A percentile compares a stretch with the other conserved stretches of the same genome.
phyloP scores from a whole-genome alignment of 2,113 vertebrate species.

The Sylvia atricapilla region DNA sequence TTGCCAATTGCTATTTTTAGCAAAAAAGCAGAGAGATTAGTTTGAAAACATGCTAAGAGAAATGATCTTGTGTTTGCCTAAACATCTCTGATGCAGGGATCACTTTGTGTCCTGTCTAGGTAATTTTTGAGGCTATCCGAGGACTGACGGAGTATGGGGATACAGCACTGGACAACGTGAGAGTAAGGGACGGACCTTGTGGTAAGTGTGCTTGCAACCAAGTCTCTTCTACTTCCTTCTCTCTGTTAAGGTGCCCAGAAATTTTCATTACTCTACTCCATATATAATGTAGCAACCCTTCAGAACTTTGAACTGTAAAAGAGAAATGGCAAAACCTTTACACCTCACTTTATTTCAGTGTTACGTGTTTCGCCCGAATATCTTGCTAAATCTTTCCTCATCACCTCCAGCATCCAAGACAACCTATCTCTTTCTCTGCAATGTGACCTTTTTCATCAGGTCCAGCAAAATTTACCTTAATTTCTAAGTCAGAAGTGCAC shows the following conservation, averaged over 20 bases:
- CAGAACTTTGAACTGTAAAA: neutral
- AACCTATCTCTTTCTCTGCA: neutral
- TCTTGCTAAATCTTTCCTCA: neutral
- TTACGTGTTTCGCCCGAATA: neutral
- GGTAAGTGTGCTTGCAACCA: slow-evolving; percentile 52
- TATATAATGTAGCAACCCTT: neutral
- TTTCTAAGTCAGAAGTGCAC: neutral
- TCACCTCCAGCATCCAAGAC: neutral
- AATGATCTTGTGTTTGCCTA: neutral
- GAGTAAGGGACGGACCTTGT: slow-evolving; percentile 70
- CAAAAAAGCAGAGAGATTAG: neutral
- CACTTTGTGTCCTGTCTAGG: slow-evolving; percentile 53
- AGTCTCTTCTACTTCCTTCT: neutral
- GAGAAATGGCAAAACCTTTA: neutral
- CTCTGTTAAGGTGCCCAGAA: neutral
- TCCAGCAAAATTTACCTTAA: neutral
- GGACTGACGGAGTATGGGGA: slow-evolving; percentile 59
- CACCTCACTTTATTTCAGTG: neutral
- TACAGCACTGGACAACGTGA: slow-evolving; percentile 68
- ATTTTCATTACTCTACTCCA: neutral
- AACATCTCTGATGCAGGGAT: neutral
- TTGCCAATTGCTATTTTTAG: neutral
- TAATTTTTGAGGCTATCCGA: slow-evolving; percentile 75
- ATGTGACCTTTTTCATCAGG: neutral
- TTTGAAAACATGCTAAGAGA: neutral